A percentile compares a stretch with the other conserved stretches of the same genome.
Conservation (phyloP, 2,797 vertebrate species). For the Octomys mimax region DNA sequence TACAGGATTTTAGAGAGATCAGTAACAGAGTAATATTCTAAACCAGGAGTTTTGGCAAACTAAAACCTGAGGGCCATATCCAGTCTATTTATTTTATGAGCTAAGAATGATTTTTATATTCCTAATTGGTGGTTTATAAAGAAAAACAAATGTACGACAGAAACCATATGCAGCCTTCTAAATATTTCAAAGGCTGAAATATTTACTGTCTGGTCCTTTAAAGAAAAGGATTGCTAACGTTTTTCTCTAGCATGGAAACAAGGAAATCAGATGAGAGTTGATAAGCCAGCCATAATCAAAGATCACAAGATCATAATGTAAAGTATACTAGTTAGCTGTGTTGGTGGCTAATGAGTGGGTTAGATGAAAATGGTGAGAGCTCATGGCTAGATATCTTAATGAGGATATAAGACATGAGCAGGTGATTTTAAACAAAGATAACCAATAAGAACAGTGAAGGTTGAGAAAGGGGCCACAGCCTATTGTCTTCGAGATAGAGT, state of each 20-base stretch:
- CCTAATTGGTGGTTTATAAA: conserved; percentile 30
- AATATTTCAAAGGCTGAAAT: conserved; percentile 18
- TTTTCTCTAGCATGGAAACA: background rate
- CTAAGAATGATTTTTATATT: conserved; percentile 37
- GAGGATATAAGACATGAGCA: conserved; percentile 22
- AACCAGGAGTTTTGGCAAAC: background rate
- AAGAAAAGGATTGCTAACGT: background rate
- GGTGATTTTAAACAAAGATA: conserved; percentile 28
- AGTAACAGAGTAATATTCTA: background rate
- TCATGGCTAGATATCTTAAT: conserved; percentile 10
- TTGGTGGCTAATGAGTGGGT: conserved; percentile 2
- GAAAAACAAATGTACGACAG: background rate
- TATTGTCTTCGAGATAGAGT: conserved; percentile 18
- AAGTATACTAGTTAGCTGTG: conserved; percentile 12
- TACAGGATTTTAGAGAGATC: conserved; percentile 13
- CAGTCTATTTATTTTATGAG: conserved; percentile 4
- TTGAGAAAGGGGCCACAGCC: background rate
- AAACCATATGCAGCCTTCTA: background rate
- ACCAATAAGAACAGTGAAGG: conserved; percentile 21
- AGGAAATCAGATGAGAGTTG: background rate
- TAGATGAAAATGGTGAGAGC: conserved; percentile 31
- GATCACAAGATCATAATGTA: background rate
- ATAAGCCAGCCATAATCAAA: conserved; percentile 21
- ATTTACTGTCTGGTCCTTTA: background rate
- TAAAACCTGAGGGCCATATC: background rate